Percentiles rank a stretch among this genome's conserved stretches.
These are phyloP conservation scores for Schizothorax lantsangensis DNA, from an alignment of 2,797 vertebrate species.

Conservation along the genomic window DNA sequence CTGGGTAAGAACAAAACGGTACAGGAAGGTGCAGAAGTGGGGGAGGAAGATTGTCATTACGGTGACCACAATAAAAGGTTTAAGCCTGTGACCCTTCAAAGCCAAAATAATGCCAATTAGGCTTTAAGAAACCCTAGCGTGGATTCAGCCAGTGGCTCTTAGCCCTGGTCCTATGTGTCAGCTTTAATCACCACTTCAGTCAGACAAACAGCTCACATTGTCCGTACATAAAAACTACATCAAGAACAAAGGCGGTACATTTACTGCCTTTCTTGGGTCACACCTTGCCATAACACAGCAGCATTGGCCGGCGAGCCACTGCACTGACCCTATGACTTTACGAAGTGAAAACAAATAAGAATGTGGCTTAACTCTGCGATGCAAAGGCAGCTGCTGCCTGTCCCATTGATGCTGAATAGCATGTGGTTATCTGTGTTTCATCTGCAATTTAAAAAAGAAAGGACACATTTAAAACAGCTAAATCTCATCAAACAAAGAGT, in stretches of 20 bases:
- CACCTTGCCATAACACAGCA: conserved; percentile 37
- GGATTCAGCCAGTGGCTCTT: conserved; percentile 48
- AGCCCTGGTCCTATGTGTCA: conserved; percentile 46
- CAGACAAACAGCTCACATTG: conserved; percentile 54
- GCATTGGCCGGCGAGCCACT: conserved; percentile 11
- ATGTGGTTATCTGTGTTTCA: conserved; percentile 1
- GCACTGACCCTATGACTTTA: conserved; percentile 21
- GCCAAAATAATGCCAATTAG: conserved; percentile 59
- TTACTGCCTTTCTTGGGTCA: conserved; percentile 50
- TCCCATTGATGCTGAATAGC: neutral
- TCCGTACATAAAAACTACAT: conserved; percentile 50
- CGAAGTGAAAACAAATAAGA: conserved; percentile 31
- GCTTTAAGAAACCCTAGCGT: conserved; percentile 53
- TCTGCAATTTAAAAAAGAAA: conserved; percentile 14
- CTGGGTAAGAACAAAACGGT: conserved; percentile 54
- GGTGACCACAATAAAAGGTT: conserved; percentile 58
- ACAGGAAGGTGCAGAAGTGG: conserved; percentile 37
- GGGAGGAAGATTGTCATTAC: conserved; percentile 56
- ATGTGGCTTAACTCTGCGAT: conserved; percentile 3
- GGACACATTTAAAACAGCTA: neutral
- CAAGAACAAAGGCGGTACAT: conserved; percentile 51
- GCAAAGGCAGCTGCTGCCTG: neutral
- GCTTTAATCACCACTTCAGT: conserved; percentile 55
- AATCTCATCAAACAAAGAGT: neutral
- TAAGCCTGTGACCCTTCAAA: conserved; percentile 57